phyloP scores from a whole-genome alignment of 2,113 vertebrate genomes.

The Campylomormyrus tamandua region DNA sequence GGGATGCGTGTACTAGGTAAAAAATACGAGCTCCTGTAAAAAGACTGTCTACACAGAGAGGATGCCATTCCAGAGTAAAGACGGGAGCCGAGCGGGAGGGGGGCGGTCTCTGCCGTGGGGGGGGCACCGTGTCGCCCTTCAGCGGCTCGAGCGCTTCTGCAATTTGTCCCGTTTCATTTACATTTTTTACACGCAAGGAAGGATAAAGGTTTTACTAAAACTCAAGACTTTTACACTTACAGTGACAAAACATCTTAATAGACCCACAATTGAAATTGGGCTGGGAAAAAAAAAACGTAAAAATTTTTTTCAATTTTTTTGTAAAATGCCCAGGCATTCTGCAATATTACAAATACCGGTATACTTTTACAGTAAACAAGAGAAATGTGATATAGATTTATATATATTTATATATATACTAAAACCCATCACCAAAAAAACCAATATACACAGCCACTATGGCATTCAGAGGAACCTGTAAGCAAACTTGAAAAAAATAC shows the following conservation, averaged over 20 bases:
- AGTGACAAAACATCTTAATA: slow-evolving; percentile 96
- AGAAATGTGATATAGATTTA: slow-evolving; percentile 90
- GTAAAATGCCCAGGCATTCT: slow-evolving; percentile 98
- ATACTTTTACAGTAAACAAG: slow-evolving; percentile 99
- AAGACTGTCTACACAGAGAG: slow-evolving; percentile 90
- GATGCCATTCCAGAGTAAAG: slow-evolving; percentile 86
- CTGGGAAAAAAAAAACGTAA: slow-evolving; percentile 84
- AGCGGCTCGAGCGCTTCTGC: slow-evolving; percentile 36
- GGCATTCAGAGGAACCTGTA: slow-evolving; percentile 79
- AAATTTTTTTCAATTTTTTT: slow-evolving; percentile 79
- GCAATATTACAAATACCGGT: slow-evolving; percentile 99
- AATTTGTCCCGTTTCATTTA: slow-evolving; percentile 60
- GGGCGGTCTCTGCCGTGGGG: neutral
- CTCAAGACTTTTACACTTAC: slow-evolving; percentile 98
- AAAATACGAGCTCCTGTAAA: slow-evolving; percentile 92
- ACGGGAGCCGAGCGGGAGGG: slow-evolving; percentile 79
- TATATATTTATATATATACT: slow-evolving; percentile 72
- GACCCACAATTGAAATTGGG: slow-evolving; percentile 97
- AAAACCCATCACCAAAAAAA: slow-evolving; percentile 95
- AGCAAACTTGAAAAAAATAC: slow-evolving; percentile 74
- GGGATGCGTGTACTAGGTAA: slow-evolving; percentile 88
- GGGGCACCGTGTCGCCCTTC: neutral
- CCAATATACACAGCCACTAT: slow-evolving; percentile 83
- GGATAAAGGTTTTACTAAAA: slow-evolving; percentile 94
- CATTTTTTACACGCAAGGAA: slow-evolving; percentile 93